Percentiles rank a stretch among this genome's conserved stretches.
Evolutionary conservation across 2,888 invertebrate genomes (phyloP).

Genomic region (Drosophila borborema): DNA sequence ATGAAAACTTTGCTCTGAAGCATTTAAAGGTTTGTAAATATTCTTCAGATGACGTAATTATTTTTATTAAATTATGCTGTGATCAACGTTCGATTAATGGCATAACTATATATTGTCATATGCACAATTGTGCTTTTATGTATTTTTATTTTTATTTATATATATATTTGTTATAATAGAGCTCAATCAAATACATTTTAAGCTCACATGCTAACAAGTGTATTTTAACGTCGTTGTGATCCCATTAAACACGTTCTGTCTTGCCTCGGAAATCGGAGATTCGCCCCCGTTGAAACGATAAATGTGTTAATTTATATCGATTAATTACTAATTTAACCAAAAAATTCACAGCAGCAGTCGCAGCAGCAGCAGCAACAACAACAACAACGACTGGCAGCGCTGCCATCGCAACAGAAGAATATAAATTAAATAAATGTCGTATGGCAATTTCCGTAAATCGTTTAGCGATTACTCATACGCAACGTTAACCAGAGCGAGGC

Average conservation of each 20-base stretch:
- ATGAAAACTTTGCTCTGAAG: background rate
- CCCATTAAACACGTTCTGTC: background rate
- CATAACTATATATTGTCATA: background rate
- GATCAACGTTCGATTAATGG: background rate
- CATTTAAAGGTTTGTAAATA: background rate
- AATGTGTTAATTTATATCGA: slow-evolving; percentile 66
- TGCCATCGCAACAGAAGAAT: slow-evolving; percentile 5
- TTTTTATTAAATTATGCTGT: too few relatives aligned
- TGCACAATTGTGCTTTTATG: background rate
- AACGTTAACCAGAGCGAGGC: slow-evolving; percentile 39
- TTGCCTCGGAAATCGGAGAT: slow-evolving; percentile 19
- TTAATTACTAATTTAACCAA: slow-evolving; percentile 69
- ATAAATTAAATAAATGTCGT: slow-evolving; percentile 51
- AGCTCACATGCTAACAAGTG: background rate
- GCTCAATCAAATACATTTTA: too few relatives aligned
- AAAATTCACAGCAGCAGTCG: slow-evolving; percentile 22
- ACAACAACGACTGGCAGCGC: background rate
- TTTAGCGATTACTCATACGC: slow-evolving; percentile 61
- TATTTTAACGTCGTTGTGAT: background rate
- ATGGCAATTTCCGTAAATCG: slow-evolving; percentile 51
- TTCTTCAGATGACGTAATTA: background rate
- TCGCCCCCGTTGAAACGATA: slow-evolving; percentile 25
- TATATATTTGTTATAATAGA: too few relatives aligned
- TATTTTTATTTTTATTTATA: too few relatives aligned
- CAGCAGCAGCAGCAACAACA: background rate